Evolutionary conservation across 2,888 invertebrate genomes (phyloP).

Genomic region (Apotomis turbidana): DNA sequence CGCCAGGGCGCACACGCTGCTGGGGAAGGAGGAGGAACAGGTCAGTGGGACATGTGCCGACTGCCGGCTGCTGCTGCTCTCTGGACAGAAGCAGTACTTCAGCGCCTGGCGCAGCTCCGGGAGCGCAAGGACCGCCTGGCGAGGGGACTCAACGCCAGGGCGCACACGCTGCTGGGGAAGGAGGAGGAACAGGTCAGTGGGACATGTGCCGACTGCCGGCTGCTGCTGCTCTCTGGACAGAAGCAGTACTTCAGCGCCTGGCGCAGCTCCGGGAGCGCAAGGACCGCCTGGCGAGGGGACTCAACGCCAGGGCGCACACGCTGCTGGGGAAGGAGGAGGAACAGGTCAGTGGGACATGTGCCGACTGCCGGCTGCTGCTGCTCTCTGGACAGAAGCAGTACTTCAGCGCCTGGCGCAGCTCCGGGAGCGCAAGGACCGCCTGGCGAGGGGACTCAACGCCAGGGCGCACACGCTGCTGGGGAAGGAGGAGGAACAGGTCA

Average conservation of each 20-base stretch:
- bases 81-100: slow-evolving; percentile 28
- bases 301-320: slow-evolving; percentile 90
- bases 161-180: slow-evolving; percentile 93
- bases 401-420: slow-evolving; percentile 78
- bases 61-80: too few relatives aligned
- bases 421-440: slow-evolving; percentile 85
- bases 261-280: slow-evolving; percentile 83
- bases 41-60: slow-evolving; percentile 56
- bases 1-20: slow-evolving; percentile 92
- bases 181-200: slow-evolving; percentile 90
- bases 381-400: too few relatives aligned
- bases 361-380: too few relatives aligned
- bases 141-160: slow-evolving; percentile 85
- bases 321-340: slow-evolving; percentile 94
- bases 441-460: slow-evolving; percentile 84
- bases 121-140: slow-evolving; percentile 87
- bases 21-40: slow-evolving; percentile 94
- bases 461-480: slow-evolving; percentile 94
- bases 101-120: slow-evolving; percentile 80
- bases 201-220: too few relatives aligned
- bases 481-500: slow-evolving; percentile 92
- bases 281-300: slow-evolving; percentile 85
- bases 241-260: slow-evolving; percentile 62
- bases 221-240: too few relatives aligned
- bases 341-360: slow-evolving; percentile 74